Conservation (phyloP, 2,888 invertebrate species). For the Aromia moschata region DNA sequence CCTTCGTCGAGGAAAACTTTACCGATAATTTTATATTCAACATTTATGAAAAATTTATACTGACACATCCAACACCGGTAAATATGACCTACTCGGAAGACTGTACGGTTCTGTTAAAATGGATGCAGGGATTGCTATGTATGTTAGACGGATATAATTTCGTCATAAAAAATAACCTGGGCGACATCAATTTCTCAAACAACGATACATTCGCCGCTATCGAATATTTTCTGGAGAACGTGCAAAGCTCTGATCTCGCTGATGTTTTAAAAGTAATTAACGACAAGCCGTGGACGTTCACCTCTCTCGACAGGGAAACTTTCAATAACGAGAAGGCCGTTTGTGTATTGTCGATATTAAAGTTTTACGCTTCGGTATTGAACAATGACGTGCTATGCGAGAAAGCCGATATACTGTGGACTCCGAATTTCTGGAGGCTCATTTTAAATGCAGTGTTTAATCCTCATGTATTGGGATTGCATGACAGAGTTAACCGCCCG, state of each 20-base stretch:
- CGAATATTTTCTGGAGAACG: slow-evolving; percentile 46
- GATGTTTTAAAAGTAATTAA: slow-evolving; percentile 39
- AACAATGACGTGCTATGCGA: slow-evolving; percentile 29
- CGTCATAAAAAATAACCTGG: slow-evolving; percentile 44
- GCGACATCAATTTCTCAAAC: slow-evolving; percentile 28
- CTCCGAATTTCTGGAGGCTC: slow-evolving; percentile 43
- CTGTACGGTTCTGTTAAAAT: slow-evolving; percentile 50
- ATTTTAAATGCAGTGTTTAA: slow-evolving; percentile 45
- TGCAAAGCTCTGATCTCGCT: slow-evolving; percentile 35
- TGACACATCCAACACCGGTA: slow-evolving; percentile 49
- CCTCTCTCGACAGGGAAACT: slow-evolving; percentile 44
- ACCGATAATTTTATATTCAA: slow-evolving; percentile 44
- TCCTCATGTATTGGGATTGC: slow-evolving; percentile 43
- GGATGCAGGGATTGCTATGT: slow-evolving; percentile 60
- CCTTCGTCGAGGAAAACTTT: slow-evolving; percentile 49
- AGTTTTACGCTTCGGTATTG: slow-evolving; percentile 31
- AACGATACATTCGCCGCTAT: slow-evolving; percentile 39
- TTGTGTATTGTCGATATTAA: slow-evolving; percentile 39
- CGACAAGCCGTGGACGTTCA: slow-evolving; percentile 38
- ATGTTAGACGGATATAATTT: slow-evolving; percentile 60
- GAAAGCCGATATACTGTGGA: slow-evolving; percentile 38
- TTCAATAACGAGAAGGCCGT: slow-evolving; percentile 33
- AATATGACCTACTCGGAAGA: slow-evolving; percentile 45
- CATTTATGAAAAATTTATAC: slow-evolving; percentile 51
- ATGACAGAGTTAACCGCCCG: slow-evolving; percentile 29